These are phyloP conservation scores for Theonella swinhoei DNA, from an alignment of 37 sponge, comb jelly and placozoan species.

Conservation along the genomic window DNA sequence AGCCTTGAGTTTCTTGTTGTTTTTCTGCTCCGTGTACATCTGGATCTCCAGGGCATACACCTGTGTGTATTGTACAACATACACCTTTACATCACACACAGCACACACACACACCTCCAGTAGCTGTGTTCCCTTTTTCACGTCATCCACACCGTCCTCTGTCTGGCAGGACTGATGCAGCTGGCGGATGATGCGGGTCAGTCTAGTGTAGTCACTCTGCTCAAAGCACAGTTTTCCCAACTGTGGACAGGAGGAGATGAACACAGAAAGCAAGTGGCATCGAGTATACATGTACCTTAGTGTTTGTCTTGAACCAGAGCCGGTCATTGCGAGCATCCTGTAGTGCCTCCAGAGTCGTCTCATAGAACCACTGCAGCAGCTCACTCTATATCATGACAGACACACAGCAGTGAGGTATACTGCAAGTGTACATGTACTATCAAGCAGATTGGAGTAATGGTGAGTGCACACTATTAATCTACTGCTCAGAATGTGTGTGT, in stretches of 20 bases:
- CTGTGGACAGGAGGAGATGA: constrained; percentile 5
- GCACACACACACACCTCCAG: constrained; percentile 83
- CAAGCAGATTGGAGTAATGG: no score
- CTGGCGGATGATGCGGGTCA: constrained; percentile 86
- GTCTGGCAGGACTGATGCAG: constrained; percentile 92
- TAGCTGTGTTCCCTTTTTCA: constrained; percentile 95
- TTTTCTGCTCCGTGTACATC: constrained; percentile 99
- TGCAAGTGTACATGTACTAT: background rate
- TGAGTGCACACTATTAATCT: no score
- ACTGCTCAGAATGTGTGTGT: no score
- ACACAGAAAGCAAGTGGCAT: no score
- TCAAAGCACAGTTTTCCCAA: constrained; percentile 97
- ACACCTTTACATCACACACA: background rate
- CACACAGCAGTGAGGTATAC: background rate
- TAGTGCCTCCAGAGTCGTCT: constrained; percentile 91
- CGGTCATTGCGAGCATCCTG: constrained; percentile 93
- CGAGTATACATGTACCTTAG: no score
- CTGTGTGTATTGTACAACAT: background rate
- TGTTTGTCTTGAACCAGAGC: constrained; percentile 99
- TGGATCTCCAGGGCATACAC: constrained; percentile 98
- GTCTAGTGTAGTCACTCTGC: constrained; percentile 75
- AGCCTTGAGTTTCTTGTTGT: constrained; percentile 95
- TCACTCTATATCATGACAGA: constrained; percentile 51
- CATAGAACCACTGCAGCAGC: constrained; percentile 92
- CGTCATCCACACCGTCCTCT: constrained; percentile 76